A percentile compares a stretch with the other conserved stretches of the same genome.
Evolutionary conservation across 23 tunicate genomes (phyloP).

Genomic region (Aplidium turbinatum): DNA sequence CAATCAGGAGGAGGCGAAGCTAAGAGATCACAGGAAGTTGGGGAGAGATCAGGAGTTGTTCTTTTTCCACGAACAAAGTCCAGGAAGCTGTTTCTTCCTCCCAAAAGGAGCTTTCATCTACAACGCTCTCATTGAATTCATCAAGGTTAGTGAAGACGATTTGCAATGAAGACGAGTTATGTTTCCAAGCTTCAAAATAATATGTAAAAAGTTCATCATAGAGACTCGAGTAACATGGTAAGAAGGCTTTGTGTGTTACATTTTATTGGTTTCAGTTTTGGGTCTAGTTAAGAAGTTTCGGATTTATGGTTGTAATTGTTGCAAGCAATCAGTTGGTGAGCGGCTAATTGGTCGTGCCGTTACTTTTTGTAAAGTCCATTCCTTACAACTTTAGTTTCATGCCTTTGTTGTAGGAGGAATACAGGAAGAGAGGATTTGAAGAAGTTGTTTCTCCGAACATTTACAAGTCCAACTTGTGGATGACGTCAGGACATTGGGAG

Average conservation of each 20-base stretch:
- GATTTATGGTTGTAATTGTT: too few species aligned
- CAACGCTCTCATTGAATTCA: slow-evolving; percentile 83
- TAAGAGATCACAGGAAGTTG: slow-evolving; percentile 88
- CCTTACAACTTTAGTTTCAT: background rate
- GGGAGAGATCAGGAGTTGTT: slow-evolving; percentile 94
- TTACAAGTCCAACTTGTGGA: slow-evolving; percentile 92
- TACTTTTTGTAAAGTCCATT: background rate
- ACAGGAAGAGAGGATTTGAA: slow-evolving; percentile 90
- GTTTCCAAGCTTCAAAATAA: too few species aligned
- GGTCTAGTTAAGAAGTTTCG: too few species aligned
- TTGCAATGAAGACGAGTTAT: too few species aligned
- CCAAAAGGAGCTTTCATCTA: slow-evolving; percentile 97
- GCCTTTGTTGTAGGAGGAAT: slow-evolving; percentile 49
- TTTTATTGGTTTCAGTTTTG: too few species aligned
- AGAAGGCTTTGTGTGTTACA: too few species aligned
- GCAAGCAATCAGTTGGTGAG: too few species aligned
- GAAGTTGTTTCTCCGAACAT: slow-evolving; percentile 98
- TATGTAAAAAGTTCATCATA: too few species aligned
- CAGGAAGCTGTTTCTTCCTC: slow-evolving; percentile 98
- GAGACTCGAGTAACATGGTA: too few species aligned
- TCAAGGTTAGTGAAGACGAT: slow-evolving; percentile 66
- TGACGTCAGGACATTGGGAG: slow-evolving; percentile 98
- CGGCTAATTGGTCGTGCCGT: too few species aligned
- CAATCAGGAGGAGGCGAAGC: slow-evolving; percentile 93
- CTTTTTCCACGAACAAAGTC: slow-evolving; percentile 92